These are phyloP conservation scores for Stratiomys singularior DNA, from an alignment of 2,888 invertebrate species.

Conservation along the genomic window DNA sequence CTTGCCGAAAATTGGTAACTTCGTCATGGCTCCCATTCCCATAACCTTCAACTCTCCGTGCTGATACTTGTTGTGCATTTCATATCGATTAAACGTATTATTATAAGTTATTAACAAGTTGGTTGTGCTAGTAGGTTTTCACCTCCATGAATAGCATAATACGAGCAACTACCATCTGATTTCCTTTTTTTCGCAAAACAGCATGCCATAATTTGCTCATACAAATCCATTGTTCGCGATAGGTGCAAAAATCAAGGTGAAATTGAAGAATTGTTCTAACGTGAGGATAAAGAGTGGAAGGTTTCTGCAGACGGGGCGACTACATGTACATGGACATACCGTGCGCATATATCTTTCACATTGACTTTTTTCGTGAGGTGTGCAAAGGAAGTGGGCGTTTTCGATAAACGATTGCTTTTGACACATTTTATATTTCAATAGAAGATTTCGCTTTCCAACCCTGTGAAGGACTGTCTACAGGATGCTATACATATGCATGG, in stretches of 20 bases:
- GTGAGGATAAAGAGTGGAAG: neutral
- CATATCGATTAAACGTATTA: conserved; percentile 29
- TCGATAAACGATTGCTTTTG: conserved; percentile 39
- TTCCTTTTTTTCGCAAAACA: conserved; percentile 15
- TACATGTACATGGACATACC: neutral
- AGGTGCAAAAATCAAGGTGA: conserved; percentile 43
- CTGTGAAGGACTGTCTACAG: no score
- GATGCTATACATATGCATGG: neutral
- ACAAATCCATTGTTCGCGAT: neutral
- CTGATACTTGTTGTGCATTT: conserved; percentile 38
- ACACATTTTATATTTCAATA: conserved; percentile 31
- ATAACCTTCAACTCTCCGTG: conserved; percentile 25
- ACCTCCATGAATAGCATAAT: conserved; percentile 3
- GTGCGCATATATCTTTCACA: neutral
- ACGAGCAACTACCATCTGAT: conserved; percentile 25
- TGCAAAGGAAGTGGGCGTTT: conserved; percentile 44
- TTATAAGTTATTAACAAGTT: neutral
- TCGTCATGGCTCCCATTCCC: conserved; percentile 31
- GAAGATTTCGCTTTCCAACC: neutral
- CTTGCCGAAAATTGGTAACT: no score
- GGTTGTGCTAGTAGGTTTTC: neutral
- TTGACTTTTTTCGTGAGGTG: conserved; percentile 4
- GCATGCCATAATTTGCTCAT: conserved; percentile 32
- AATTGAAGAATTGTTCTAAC: conserved; percentile 22
- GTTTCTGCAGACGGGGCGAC: neutral